Evolutionary conservation across 2,113 vertebrate species (phyloP).

Genomic region (Pungitius pungitius): DNA sequence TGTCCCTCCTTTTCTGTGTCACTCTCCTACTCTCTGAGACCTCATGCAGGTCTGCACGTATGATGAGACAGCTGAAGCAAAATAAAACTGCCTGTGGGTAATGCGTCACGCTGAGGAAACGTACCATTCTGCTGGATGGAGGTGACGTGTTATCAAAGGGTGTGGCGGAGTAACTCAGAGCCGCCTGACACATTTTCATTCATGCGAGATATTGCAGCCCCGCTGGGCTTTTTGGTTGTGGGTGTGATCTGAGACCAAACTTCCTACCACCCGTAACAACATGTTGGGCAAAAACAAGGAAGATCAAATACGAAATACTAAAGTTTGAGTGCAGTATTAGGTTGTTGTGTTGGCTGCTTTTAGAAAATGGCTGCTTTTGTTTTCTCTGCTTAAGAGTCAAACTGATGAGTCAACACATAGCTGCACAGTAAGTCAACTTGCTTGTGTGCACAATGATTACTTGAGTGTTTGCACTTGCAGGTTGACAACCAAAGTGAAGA

Average conservation of each 20-base stretch:
- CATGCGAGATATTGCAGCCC: slow-evolving; percentile 21
- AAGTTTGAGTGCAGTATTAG: neutral
- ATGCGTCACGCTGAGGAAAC: slow-evolving; percentile 40
- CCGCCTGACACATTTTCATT: slow-evolving; percentile 52
- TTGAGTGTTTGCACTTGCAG: slow-evolving; percentile 10
- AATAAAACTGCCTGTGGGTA: slow-evolving; percentile 29
- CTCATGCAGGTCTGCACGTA: slow-evolving; percentile 35
- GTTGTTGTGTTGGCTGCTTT: neutral
- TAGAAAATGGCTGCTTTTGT: neutral
- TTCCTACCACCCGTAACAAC: slow-evolving; percentile 42
- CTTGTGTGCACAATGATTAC: slow-evolving; percentile 4
- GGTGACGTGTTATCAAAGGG: slow-evolving; percentile 50
- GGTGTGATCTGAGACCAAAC: slow-evolving; percentile 42
- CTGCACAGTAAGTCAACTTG: neutral
- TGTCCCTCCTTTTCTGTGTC: slow-evolving; percentile 10
- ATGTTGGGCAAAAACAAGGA: slow-evolving; percentile 48
- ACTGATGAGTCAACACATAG: slow-evolving; percentile 11
- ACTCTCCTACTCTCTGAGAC: slow-evolving; percentile 36
- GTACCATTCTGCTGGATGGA: slow-evolving; percentile 20
- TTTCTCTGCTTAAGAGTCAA: neutral
- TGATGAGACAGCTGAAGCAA: slow-evolving; percentile 52
- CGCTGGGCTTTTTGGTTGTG: slow-evolving; percentile 40
- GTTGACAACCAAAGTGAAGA: neutral
- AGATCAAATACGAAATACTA: slow-evolving; percentile 18
- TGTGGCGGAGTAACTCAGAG: slow-evolving; percentile 53